Evolutionary conservation across 2,888 invertebrate genomes (phyloP).

Genomic region (Cyclophora punctaria): DNA sequence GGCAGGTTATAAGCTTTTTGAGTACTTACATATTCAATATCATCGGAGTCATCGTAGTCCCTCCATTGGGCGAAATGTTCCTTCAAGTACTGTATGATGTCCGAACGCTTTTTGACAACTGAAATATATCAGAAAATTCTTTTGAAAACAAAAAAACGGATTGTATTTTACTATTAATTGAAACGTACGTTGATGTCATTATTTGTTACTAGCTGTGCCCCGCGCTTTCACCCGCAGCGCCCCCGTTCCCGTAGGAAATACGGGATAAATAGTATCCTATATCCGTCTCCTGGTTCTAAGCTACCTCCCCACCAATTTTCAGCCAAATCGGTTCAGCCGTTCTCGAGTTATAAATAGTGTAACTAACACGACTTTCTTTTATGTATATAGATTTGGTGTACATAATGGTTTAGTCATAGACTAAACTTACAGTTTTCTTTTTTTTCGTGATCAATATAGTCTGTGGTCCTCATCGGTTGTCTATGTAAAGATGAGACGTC

Average conservation of each 20-base stretch:
- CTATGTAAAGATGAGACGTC: background rate
- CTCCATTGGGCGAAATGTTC: constrained; percentile 36
- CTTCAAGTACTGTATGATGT: constrained; percentile 34
- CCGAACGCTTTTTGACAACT: constrained; percentile 30
- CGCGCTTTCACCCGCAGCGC: too few relatives aligned
- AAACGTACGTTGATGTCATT: background rate
- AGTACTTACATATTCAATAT: constrained; percentile 14
- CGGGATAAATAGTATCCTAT: too few relatives aligned
- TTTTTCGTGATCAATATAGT: too few relatives aligned
- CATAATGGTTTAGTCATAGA: too few relatives aligned
- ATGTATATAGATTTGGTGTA: too few relatives aligned
- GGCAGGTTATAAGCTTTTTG: background rate
- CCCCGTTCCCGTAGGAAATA: too few relatives aligned
- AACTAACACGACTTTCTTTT: too few relatives aligned
- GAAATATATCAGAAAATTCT: constrained; percentile 12
- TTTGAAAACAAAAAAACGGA: background rate
- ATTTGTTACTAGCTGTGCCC: too few relatives aligned
- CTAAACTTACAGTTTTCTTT: background rate
- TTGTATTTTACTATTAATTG: background rate
- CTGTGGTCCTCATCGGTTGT: background rate
- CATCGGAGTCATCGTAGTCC: constrained; percentile 5
- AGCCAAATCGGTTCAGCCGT: too few relatives aligned
- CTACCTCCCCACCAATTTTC: too few relatives aligned
- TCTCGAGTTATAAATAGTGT: too few relatives aligned
- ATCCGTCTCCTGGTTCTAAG: too few relatives aligned